These are phyloP conservation scores for Selene dorsalis DNA, from an alignment of 2,797 vertebrate genomes.

Conservation along the genomic window DNA sequence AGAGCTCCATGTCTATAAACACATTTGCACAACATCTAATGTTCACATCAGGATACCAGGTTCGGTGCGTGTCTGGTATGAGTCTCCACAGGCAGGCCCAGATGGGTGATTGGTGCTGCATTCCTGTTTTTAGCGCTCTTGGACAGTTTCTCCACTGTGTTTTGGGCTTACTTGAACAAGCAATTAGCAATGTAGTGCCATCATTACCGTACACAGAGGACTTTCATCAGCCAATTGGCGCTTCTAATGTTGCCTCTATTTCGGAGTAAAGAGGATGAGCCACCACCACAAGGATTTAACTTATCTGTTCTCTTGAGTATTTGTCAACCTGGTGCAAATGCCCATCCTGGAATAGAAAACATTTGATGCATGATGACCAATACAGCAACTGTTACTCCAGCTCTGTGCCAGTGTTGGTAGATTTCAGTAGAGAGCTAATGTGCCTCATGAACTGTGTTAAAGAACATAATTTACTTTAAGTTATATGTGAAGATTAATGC, in stretches of 20 bases:
- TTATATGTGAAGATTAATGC: constrained; percentile 41
- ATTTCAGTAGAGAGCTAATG: constrained; percentile 36
- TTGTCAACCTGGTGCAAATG: constrained; percentile 51
- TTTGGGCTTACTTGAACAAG: constrained; percentile 74
- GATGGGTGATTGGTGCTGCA: constrained; percentile 54
- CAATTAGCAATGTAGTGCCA: constrained; percentile 72
- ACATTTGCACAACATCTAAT: constrained; percentile 11
- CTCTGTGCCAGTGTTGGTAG: constrained; percentile 21
- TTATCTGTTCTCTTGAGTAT: constrained; percentile 60
- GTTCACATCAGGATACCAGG: constrained; percentile 45
- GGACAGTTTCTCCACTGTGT: constrained; percentile 67
- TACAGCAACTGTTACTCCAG: constrained; percentile 34
- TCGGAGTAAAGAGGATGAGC: constrained; percentile 65
- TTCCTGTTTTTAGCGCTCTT: constrained; percentile 64
- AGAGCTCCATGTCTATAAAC: neutral
- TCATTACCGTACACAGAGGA: constrained; percentile 72
- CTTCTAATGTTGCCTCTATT: constrained; percentile 66
- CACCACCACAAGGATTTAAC: constrained; percentile 58
- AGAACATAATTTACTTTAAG: constrained; percentile 62
- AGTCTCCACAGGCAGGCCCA: constrained; percentile 32
- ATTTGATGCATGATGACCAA: constrained; percentile 47
- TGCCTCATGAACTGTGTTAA: constrained; percentile 50
- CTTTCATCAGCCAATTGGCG: constrained; percentile 69
- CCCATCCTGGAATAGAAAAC: constrained; percentile 32
- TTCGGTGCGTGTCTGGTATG: constrained; percentile 22